Percentiles rank a stretch among this genome's conserved stretches.
phyloP scores from a whole-genome alignment of 2,888 invertebrate genomes.

The Apodemia hepburni region DNA sequence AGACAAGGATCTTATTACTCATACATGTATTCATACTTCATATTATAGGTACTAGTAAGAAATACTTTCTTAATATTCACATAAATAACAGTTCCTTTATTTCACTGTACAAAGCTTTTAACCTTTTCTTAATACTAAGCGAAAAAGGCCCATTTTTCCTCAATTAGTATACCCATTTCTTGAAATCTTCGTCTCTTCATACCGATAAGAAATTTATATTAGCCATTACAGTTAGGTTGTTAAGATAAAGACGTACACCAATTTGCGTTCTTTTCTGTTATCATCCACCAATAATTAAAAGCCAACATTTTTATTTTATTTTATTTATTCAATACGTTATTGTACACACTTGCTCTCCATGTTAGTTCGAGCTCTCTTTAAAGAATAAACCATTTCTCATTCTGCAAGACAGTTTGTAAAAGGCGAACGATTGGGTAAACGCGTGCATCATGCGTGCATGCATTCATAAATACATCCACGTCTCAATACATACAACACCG shows the following conservation, averaged over 20 bases:
- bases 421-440: too few relatives aligned
- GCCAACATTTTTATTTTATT: background rate
- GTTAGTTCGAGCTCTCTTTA: too few relatives aligned
- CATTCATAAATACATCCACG: too few relatives aligned
- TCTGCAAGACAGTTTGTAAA: too few relatives aligned
- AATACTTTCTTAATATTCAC: background rate
- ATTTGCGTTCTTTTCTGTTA: background rate
- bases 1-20: too few relatives aligned
- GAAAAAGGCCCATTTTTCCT: slow-evolving; percentile 7
- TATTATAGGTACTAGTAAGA: too few relatives aligned
- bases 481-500: too few relatives aligned
- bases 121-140: slow-evolving; percentile 8
- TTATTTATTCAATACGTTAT: too few relatives aligned
- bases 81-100: background rate
- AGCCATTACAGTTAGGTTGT: slow-evolving; percentile 58
- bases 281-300: background rate
- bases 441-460: too few relatives aligned
- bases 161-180: slow-evolving; percentile 25
- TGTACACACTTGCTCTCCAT: too few relatives aligned
- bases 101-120: background rate
- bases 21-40: too few relatives aligned
- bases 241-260: slow-evolving; percentile 48
- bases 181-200: slow-evolving; percentile 44
- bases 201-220: slow-evolving; percentile 64
- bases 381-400: too few relatives aligned